Evolutionary conservation across 2,888 invertebrate genomes (phyloP).

Genomic region (Clanis bilineata): DNA sequence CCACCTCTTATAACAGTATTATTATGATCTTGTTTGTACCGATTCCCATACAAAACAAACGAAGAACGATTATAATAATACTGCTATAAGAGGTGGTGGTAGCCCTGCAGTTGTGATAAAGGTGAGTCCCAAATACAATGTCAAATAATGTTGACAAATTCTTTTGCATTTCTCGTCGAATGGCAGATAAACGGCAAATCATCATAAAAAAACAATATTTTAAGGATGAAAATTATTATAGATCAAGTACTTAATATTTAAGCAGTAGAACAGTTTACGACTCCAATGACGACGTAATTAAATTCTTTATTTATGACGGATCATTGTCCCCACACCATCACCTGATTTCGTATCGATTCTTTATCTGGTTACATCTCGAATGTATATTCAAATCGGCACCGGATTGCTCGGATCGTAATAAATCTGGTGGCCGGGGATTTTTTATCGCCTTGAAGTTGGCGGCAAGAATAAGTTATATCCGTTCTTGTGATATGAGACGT

Average conservation of each 20-base stretch:
- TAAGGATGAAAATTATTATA: no score
- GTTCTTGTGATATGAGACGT: constrained; percentile 35
- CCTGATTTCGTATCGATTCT: constrained; percentile 41
- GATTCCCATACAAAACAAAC: no score
- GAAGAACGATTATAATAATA: no score
- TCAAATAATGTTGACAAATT: no score
- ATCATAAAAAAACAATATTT: no score
- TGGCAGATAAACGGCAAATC: no score
- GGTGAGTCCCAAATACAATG: no score
- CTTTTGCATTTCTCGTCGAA: no score
- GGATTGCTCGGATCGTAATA: constrained; percentile 66
- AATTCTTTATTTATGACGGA: neutral
- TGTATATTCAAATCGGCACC: constrained; percentile 65
- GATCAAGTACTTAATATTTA: neutral
- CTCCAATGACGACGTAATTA: neutral
- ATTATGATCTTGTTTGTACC: no score
- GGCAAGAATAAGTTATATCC: constrained; percentile 38
- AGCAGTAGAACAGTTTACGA: neutral
- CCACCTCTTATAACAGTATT: no score
- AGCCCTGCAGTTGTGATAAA: no score
- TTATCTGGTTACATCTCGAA: constrained; percentile 54
- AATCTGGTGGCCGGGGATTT: constrained; percentile 61
- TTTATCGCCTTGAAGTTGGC: constrained; percentile 56
- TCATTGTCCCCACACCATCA: constrained; percentile 24
- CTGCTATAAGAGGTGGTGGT: no score